Base-by-base conservation (phyloP, 2,113 vertebrate genomes). In the Monopterus albus region DNA sequence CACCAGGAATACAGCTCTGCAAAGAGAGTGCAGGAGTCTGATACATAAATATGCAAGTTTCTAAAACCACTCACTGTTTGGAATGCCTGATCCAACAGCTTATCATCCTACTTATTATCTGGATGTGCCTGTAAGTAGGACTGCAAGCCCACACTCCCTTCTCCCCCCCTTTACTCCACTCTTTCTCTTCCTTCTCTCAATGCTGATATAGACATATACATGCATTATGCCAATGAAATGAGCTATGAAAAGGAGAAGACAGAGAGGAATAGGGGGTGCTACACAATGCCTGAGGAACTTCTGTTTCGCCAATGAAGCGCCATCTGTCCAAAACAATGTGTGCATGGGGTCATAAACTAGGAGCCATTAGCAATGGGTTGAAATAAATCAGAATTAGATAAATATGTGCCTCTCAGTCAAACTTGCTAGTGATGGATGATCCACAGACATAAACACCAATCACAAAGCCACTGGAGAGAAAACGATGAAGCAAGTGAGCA, bases 171-270 rank as follows among this genome's bases (percentile, higher is more conserved):
- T n/a, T n/a, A n/a, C n/a, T n/a, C n/a, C n/a, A n/a, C n/a, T n/a
- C n/a, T n/a, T n/a, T n/a, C 10, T 25, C 7, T 11, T n/a, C 20
- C 20, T 33, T 38, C 28, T 65, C 45, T 26, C 51, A 58, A 7
- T 87, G 91, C 91, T 94, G 94, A 94, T 92, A 92, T 90, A 92
- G 88, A 94, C 93, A 94, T 93, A 70, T 63, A 63, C 39, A 52
- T 46, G 23, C 65, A 95, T 94, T 88, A 94, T 88, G 90, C 92
- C 94, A 94, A 94, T 93, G 92, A 95, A 96, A 95, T 94, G 94
- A 93, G 93, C 91, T 72, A 74, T 80, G 79, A 79, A 82, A 82
- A 78, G 39, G 56, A 65, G n/a, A 60, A 40, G 9, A 23, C 38
- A 42, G 47, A 31, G 55, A 65, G 43, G 36, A 47, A 15, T 57